Percentiles rank a stretch among this genome's conserved stretches.
These are phyloP conservation scores for Prionailurus bengalensis DNA, from an alignment of 2,113 vertebrate genomes.

Conservation along the genomic window DNA sequence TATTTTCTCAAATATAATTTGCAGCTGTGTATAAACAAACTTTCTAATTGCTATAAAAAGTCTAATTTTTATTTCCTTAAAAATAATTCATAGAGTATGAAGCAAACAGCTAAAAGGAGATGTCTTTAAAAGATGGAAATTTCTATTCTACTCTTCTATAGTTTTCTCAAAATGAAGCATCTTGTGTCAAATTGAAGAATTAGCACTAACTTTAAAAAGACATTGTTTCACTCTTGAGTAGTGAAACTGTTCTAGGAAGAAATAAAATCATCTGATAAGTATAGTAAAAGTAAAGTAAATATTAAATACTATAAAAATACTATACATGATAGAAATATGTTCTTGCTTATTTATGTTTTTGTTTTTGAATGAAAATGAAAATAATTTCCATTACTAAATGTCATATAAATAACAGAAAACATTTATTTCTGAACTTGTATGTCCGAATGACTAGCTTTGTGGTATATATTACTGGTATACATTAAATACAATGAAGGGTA, in stretches of 20 bases:
- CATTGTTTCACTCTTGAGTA: neutral
- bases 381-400: constrained; percentile 56
- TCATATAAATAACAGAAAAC: constrained; percentile 78
- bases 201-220: constrained; percentile 20
- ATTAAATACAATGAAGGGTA: constrained; percentile 72
- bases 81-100: constrained; percentile 47
- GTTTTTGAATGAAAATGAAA: constrained; percentile 10
- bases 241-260: constrained; percentile 57
- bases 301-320: constrained; percentile 6
- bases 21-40: constrained; percentile 57
- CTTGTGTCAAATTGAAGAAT: constrained; percentile 64
- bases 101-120: constrained; percentile 5
- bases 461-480: neutral
- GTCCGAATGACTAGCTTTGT: constrained; percentile 70
- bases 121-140: constrained; percentile 40
- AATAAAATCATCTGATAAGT: constrained; percentile 55
- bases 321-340: neutral
- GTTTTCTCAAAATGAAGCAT: constrained; percentile 67
- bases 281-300: constrained; percentile 54
- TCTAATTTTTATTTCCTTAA: constrained; percentile 71
- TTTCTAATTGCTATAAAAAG: constrained; percentile 62
- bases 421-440: constrained; percentile 73
- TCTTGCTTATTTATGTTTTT: constrained; percentile 52
- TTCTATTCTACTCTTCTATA: constrained; percentile 58
- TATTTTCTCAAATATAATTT: constrained; percentile 76